Evolutionary conservation across 2,113 vertebrate genomes (phyloP), one percentile per base, ranked within the genome.

Genomic region (Sebastes schlegelii): DNA sequence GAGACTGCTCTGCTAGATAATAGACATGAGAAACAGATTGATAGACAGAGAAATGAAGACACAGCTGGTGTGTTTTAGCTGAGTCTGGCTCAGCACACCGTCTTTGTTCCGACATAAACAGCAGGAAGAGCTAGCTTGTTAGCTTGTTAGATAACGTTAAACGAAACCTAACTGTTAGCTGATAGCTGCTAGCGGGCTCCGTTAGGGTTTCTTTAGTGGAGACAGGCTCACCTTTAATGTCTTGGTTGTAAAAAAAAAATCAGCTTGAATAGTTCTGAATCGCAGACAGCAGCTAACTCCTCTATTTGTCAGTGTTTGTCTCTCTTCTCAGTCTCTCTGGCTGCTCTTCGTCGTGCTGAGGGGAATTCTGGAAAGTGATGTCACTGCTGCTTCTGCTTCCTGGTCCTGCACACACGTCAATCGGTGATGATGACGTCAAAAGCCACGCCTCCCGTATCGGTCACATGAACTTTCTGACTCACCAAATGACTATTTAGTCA

Each of bases 331-430:
- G 51, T 74, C 6, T 80, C 72, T 78, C 14, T 51, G 5, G 34
- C 5, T 14, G 3, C 19, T 80, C n/a, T 14, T 21, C 65, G 75
- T 62, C 52, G 46, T 21, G 7, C 68, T 73, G 61, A 77, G 89
- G 90, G 93, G 88, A 91, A 88, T 90, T 93, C 92, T 92, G 83
- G 84, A 83, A 87, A 91, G 85, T 91, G 94, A 92, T 66, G 91
- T 92, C 92, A 92, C 82, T 11, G 61, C 67, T 87, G 57, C 26
- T 26, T 2, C 26, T 26, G 83, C 85, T 91, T 92, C 90, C 92
- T 88, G 88, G 60, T 88, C 57, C 5, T 13, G 21, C 21, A 2
- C 40, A 64, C 73, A 66, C 69, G 68, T 73, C 89, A 77, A 87
- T 89, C 80, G 83, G 23, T 26, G 23, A 2, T n/a, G 64, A 19